A percentile compares a stretch with the other conserved stretches of the same genome.
Evolutionary conservation across 2,888 invertebrate species (phyloP).

Genomic region (Stegana nigrithorax): DNA sequence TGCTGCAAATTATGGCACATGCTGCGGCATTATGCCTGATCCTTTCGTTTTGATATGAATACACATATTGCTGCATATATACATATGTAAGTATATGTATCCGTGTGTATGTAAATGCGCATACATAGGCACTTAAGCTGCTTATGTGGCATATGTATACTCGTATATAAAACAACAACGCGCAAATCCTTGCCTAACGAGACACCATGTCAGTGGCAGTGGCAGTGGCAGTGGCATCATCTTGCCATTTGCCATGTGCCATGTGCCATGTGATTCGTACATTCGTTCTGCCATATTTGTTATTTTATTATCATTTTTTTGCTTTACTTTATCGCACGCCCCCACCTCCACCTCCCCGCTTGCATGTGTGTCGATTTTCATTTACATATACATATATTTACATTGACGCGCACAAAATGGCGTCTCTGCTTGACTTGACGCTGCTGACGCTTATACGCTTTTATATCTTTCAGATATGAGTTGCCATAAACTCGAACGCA

Average conservation of each 20-base stretch:
- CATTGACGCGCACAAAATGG: constrained; percentile 32
- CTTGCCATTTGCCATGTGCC: not conserved
- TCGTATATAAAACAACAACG: constrained; percentile 58
- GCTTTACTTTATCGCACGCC: constrained; percentile 4
- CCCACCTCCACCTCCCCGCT: not conserved
- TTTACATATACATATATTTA: constrained; percentile 16
- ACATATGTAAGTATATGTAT: constrained; percentile 26
- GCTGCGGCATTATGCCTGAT: constrained; percentile 54
- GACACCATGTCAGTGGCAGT: too few relatives aligned
- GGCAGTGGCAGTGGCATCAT: constrained; percentile 18
- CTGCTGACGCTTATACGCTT: constrained; percentile 27
- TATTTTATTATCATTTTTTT: constrained; percentile 63
- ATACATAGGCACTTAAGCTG: constrained; percentile 51
- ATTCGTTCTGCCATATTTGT: constrained; percentile 63
- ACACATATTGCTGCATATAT: constrained; percentile 25
- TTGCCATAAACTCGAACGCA: constrained; percentile 54
- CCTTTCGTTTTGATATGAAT: constrained; percentile 53
- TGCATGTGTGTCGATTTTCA: constrained; percentile 13
- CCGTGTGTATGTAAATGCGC: constrained; percentile 32
- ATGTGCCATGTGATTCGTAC: constrained; percentile 7
- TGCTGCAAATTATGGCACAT: constrained; percentile 62
- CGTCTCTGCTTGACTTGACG: constrained; percentile 11
- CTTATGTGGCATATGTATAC: constrained; percentile 59
- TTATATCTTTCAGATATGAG: constrained; percentile 62
- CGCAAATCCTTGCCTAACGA: constrained; percentile 53